Conservation (phyloP, 2,113 vertebrate species). For the Passer montanus region DNA sequence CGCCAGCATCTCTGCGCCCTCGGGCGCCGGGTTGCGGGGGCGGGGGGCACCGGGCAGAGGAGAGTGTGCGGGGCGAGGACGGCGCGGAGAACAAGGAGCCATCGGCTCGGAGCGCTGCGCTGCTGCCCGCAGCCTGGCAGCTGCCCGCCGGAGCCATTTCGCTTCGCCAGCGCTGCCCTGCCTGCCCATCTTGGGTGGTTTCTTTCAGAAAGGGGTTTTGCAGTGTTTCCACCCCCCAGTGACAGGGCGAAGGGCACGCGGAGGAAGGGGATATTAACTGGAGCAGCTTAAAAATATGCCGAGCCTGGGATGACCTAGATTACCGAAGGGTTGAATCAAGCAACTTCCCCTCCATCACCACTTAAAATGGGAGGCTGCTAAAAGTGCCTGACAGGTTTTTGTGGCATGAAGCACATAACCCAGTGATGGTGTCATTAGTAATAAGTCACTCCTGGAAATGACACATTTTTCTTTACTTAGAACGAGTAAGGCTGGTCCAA, state of each 20-base stretch:
- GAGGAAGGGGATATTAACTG: neutral
- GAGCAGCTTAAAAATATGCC: constrained; percentile 29
- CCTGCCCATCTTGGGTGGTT: neutral
- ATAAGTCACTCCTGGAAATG: constrained; percentile 71
- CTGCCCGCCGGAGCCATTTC: constrained; percentile 34
- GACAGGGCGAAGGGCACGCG: neutral
- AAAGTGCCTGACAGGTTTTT: constrained; percentile 68
- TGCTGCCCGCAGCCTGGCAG: neutral
- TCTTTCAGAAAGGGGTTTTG: neutral
- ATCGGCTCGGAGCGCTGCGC: neutral
- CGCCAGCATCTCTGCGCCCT: neutral
- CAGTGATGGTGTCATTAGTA: constrained; percentile 68
- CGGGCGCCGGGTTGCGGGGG: neutral
- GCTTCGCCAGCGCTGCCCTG: neutral
- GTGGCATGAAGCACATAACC: constrained; percentile 66
- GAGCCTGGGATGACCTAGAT: constrained; percentile 55
- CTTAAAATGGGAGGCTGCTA: constrained; percentile 68
- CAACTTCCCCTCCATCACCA: constrained; percentile 50
- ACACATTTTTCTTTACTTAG: constrained; percentile 72
- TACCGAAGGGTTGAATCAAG: constrained; percentile 39
- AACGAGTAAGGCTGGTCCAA: constrained; percentile 49
- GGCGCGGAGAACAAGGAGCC: neutral
- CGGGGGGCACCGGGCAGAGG: neutral
- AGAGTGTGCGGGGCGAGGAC: neutral
- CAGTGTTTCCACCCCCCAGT: neutral